These are phyloP conservation scores for Papilio machaon DNA, from an alignment of 1,140 invertebrate species.

Conservation along the genomic window DNA sequence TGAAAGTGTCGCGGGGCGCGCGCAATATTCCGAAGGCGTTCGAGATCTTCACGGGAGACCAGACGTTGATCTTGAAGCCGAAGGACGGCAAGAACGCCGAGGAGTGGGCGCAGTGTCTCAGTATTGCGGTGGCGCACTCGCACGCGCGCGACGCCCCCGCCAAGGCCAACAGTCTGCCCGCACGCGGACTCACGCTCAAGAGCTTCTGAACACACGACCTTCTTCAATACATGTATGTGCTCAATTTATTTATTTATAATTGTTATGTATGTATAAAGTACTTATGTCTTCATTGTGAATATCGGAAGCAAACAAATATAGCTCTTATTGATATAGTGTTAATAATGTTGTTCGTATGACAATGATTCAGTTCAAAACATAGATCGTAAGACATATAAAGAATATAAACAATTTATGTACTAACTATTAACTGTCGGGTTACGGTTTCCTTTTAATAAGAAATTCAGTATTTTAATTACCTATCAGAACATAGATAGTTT, in stretches of 20 bases:
- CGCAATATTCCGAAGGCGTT: slow-evolving; percentile 97
- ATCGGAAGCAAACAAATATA: not conserved
- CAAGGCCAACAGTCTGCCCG: slow-evolving; percentile 86
- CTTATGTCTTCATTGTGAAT: not conserved
- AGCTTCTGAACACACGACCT: slow-evolving; percentile 59
- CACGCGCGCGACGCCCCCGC: slow-evolving; percentile 85
- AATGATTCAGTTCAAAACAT: not conserved
- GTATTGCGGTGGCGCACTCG: slow-evolving; percentile 93
- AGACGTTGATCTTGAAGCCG: slow-evolving; percentile 95
- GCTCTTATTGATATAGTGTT: not conserved
- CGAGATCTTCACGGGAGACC: slow-evolving; percentile 97
- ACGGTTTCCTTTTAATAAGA: not conserved
- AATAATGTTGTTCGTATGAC: not conserved
- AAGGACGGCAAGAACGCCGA: slow-evolving; percentile 97
- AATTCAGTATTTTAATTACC: not conserved
- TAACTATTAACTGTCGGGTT: not conserved
- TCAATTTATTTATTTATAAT: slow-evolving; percentile 28
- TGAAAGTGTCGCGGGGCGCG: slow-evolving; percentile 92
- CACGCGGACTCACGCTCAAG: slow-evolving; percentile 82
- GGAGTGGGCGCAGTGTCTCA: slow-evolving; percentile 96
- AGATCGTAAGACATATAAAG: not conserved
- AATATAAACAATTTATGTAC: not conserved
- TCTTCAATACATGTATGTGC: slow-evolving; percentile 19
- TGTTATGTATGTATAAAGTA: not conserved
- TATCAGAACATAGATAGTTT: not conserved